phyloP scores from a whole-genome alignment of 2,888 invertebrate genomes.

The Agriotes lineatus region DNA sequence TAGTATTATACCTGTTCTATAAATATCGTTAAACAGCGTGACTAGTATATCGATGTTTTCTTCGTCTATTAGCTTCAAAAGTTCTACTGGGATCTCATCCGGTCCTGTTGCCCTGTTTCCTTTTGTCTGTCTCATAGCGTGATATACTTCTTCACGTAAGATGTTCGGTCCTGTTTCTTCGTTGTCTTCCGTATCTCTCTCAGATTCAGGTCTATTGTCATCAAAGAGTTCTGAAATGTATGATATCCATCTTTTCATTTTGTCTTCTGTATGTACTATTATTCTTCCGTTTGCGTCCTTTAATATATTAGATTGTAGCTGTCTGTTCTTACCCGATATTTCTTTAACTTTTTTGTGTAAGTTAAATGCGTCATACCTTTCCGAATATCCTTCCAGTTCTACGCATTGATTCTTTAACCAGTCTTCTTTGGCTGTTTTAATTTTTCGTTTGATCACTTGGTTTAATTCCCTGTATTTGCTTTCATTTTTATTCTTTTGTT shows the following conservation, averaged over 20 bases:
- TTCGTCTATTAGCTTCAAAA: not conserved
- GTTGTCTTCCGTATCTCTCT: not conserved
- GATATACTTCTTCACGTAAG: not conserved
- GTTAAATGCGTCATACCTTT: not conserved
- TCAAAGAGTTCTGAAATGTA: not conserved
- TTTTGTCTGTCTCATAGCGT: not conserved
- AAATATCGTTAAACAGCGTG: slow-evolving; percentile 6
- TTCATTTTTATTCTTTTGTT: not conserved
- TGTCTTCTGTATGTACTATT: not conserved
- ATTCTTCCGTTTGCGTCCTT: too few relatives aligned
- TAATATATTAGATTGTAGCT: not conserved
- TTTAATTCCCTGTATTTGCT: not conserved
- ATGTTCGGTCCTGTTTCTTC: not conserved
- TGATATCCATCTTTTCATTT: not conserved
- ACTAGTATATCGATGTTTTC: not conserved
- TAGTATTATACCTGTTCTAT: slow-evolving; percentile 15
- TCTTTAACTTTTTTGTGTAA: not conserved
- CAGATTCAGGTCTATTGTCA: not conserved
- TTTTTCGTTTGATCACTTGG: not conserved
- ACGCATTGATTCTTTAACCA: not conserved
- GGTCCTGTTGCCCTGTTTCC: not conserved
- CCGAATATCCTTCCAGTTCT: not conserved
- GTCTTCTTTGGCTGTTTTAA: not conserved
- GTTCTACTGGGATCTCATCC: not conserved
- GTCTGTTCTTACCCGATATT: not conserved